A percentile compares a stretch with the other conserved stretches of the same genome.
These are phyloP conservation scores for Bursaphelenchus okinawaensis DNA, from an alignment of 2,888 invertebrate species.

Conservation along the genomic window DNA sequence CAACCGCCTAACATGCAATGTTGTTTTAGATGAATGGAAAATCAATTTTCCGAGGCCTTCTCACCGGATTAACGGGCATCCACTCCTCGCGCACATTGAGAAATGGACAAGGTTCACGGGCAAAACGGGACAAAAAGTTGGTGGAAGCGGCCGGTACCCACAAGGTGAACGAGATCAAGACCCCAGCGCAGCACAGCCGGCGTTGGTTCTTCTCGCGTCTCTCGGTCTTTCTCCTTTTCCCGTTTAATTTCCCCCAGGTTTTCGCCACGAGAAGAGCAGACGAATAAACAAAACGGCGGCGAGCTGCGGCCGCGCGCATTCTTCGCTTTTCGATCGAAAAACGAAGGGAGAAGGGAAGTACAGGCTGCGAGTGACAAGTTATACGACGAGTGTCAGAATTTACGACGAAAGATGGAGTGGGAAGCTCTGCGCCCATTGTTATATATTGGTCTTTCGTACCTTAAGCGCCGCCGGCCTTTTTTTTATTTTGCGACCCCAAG, in stretches of 20 bases:
- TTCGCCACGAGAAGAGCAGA: not conserved
- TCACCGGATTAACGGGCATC: no score
- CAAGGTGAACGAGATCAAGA: not conserved
- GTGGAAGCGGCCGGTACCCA: not conserved
- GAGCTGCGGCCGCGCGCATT: not conserved
- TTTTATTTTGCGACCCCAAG: not conserved
- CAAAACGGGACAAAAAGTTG: no score
- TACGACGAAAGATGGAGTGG: no score
- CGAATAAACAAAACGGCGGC: not conserved
- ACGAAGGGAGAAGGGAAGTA: no score
- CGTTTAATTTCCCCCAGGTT: not conserved
- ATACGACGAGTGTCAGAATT: no score
- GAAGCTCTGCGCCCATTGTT: not conserved
- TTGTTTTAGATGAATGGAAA: no score
- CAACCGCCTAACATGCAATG: no score
- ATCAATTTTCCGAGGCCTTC: no score
- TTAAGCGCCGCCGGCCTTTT: not conserved
- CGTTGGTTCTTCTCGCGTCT: not conserved
- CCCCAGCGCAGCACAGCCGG: not conserved
- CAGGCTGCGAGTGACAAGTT: not conserved
- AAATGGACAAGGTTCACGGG: no score
- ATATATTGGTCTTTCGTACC: not conserved
- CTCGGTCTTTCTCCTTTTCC: not conserved
- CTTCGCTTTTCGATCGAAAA: no score
- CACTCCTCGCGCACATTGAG: no score